These are phyloP conservation scores for Silurus glanis DNA, from an alignment of 2,113 vertebrate species.

Conservation along the genomic window DNA sequence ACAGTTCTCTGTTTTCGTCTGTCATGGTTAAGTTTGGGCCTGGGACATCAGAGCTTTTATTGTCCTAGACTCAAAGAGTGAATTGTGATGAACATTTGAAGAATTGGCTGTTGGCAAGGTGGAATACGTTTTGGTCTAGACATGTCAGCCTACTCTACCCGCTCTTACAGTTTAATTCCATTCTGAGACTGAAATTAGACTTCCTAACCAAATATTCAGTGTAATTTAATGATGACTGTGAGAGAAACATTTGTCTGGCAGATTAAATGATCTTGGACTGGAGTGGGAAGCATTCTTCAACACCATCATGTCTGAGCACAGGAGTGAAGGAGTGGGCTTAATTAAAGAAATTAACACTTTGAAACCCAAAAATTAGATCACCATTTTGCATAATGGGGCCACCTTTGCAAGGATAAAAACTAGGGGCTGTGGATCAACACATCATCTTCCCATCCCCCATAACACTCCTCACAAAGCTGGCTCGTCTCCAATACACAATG, in stretches of 20 bases:
- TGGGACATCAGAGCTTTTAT: slow-evolving; percentile 36
- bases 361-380: slow-evolving; percentile 62
- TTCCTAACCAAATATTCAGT: slow-evolving; percentile 51
- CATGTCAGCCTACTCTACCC: neutral
- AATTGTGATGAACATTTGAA: slow-evolving; percentile 38
- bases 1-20: slow-evolving; percentile 27
- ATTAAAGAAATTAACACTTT: slow-evolving; percentile 28
- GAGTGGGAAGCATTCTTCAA: slow-evolving; percentile 49
- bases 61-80: slow-evolving; percentile 25
- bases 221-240: slow-evolving; percentile 22
- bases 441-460: slow-evolving; percentile 31
- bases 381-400: slow-evolving; percentile 56
- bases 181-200: neutral
- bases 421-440: slow-evolving; percentile 48
- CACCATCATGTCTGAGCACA: slow-evolving; percentile 46
- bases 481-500: slow-evolving; percentile 42
- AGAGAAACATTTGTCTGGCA: slow-evolving; percentile 39
- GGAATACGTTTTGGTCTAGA: neutral
- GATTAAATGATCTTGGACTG: slow-evolving; percentile 46
- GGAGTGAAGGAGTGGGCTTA: slow-evolving; percentile 1
- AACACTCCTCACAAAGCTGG: slow-evolving; percentile 38
- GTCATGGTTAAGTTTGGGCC: slow-evolving; percentile 30
- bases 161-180: slow-evolving; percentile 1
- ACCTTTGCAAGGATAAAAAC: slow-evolving; percentile 34
- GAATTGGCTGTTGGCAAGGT: slow-evolving; percentile 32